Evolutionary conservation across 1,140 invertebrate species (phyloP), one percentile per base, ranked within the genome.

Genomic region (Grapholita molesta): DNA sequence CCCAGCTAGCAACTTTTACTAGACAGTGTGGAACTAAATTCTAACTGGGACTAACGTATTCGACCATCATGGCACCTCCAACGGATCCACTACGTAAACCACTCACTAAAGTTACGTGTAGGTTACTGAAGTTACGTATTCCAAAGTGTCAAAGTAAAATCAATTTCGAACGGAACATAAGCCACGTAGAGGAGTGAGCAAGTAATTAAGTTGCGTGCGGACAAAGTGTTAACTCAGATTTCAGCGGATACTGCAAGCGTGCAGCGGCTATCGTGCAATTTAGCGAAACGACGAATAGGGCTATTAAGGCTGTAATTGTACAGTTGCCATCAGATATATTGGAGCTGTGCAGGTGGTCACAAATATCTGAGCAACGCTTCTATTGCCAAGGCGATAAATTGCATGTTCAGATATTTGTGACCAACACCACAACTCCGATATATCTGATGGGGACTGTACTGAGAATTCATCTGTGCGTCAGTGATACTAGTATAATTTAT

Each of bases 101-200:
- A 61, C 55, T 61, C 24, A 25, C 55, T n/a, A 30, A 28, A 61
- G n/a, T 61, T 61, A 8, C 55, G n/a, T 30, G n/a, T n/a, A n/a
- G n/a, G n/a, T n/a, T n/a, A n/a, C n/a, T n/a, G n/a, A n/a, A n/a
- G n/a, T n/a, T 30, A n/a, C 28, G 55, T 61, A 61, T 61, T 61
- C 18, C 55, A 32, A 57, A 57, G 53, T 57, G 53, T 57, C 53
- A 28, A 57, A 57, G 55, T 61, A 61, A 61, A 61, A 61, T 61
- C 55, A 30, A 30, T 57, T 61, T 9, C 55, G 25, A 61, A 61
- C 12, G 5, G 25, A 61, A 61, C 55, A 57, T 28, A 28, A 25
- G 24, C 53, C 53, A 57, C 53, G 24, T 57, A n/a, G 23, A 57
- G 53, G 24, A 57, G 53, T 25, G 4, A 28, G 53, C 24, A n/a